Evolutionary conservation across 2,888 invertebrate genomes (phyloP).

Genomic region (Acholoe squamosa): DNA sequence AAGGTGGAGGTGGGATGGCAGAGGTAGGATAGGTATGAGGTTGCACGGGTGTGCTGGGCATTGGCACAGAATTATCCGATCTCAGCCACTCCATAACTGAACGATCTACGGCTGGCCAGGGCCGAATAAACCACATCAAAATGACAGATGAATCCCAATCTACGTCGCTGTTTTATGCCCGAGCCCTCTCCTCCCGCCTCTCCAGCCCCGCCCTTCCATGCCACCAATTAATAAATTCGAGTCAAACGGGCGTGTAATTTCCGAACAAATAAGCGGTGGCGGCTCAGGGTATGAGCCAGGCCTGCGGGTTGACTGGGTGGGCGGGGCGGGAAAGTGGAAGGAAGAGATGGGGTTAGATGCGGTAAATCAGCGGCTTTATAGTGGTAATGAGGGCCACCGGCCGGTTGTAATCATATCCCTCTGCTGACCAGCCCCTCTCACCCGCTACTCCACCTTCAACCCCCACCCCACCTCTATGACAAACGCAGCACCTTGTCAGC

Average conservation of each 20-base stretch:
- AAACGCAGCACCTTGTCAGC: slow-evolving; percentile 59
- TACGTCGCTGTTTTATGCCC: slow-evolving; percentile 41
- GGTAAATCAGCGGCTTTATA: slow-evolving; percentile 42
- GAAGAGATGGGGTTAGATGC: not conserved
- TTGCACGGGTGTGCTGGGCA: not conserved
- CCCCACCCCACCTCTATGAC: slow-evolving; percentile 15
- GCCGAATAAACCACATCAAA: slow-evolving; percentile 47
- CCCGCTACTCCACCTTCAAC: not conserved
- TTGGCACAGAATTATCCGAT: slow-evolving; percentile 59
- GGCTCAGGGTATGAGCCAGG: not conserved
- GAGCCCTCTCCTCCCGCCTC: not conserved
- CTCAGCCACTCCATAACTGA: slow-evolving; percentile 56
- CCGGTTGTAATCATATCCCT: slow-evolving; percentile 55
- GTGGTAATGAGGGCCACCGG: slow-evolving; percentile 35
- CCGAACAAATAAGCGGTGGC: slow-evolving; percentile 55
- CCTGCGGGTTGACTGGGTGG: not conserved
- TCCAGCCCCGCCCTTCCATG: slow-evolving; percentile 8
- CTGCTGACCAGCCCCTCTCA: slow-evolving; percentile 22
- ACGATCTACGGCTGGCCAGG: slow-evolving; percentile 53
- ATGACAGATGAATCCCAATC: slow-evolving; percentile 46
- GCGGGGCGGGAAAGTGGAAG: not conserved
- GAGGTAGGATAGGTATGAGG: too few species aligned
- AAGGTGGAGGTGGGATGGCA: too few species aligned
- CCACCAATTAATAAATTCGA: slow-evolving; percentile 59
- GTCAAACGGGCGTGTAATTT: slow-evolving; percentile 58